Evolutionary conservation across 2,888 invertebrate genomes (phyloP).

Genomic region (Microchrysa polita): DNA sequence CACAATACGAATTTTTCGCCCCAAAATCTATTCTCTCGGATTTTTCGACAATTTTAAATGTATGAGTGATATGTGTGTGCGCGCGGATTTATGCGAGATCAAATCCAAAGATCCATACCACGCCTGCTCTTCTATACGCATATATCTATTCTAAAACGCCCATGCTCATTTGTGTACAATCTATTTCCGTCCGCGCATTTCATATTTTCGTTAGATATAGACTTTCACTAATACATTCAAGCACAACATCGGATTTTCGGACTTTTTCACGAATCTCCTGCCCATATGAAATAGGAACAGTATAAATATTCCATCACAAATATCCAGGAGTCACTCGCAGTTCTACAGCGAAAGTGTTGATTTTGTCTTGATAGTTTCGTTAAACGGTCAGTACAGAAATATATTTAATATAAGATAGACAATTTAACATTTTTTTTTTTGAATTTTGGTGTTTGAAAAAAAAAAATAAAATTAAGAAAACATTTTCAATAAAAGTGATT

Average conservation of each 20-base stretch:
- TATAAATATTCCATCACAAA: conserved; percentile 64
- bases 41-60: no score
- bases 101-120: no score
- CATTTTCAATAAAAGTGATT: background rate
- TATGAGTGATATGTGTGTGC: no score
- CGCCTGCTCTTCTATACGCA: conserved; percentile 11
- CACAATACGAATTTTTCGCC: no score
- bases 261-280: conserved; percentile 31
- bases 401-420: conserved; percentile 31
- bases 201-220: conserved; percentile 44
- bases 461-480: conserved; percentile 17
- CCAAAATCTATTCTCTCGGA: conserved; percentile 17
- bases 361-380: conserved; percentile 60
- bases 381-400: conserved; percentile 59
- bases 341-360: conserved; percentile 66
- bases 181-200: conserved; percentile 49
- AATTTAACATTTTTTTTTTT: conserved; percentile 19
- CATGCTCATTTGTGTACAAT: conserved; percentile 46
- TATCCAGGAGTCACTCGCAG: conserved; percentile 65
- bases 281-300: conserved; percentile 53
- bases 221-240: conserved; percentile 23
- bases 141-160: background rate
- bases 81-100: background rate
- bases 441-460: background rate
- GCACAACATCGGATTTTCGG: conserved; percentile 48